Evolutionary conservation across 2,888 invertebrate genomes (phyloP), one percentile per base, ranked within the genome.

Genomic region (Amiota mariae): DNA sequence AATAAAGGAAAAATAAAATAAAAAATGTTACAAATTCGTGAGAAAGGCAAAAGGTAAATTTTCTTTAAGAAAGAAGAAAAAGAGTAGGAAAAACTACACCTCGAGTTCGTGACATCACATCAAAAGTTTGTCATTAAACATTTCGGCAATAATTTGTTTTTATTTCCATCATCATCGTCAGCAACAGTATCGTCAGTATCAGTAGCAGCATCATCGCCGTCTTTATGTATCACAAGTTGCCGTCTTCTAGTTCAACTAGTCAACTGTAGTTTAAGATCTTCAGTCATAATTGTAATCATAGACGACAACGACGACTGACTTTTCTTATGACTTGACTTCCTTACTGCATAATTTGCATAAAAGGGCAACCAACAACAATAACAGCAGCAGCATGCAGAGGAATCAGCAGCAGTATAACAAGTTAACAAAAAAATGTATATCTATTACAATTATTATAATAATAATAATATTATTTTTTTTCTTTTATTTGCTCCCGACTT

Each of bases 101-200:
- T 85, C 78, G 77, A 86, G 86, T 86, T 89, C 89, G 89, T 89
- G 89, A 89, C 87, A 87, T 86, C 87, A 82, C 88, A 89, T 89
- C 89, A 88, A 87, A 85, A 87, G 88, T 88, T 88, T 89, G 88
- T 89, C 89, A 88, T 89, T 89, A 89, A 84, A 83, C 82, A 87
- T 88, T 88, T 88, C 88, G 84, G 87, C 87, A 89, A 89, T 88
- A 88, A 88, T 88, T 87, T 88, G 84, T 87, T 82, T 85, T 86
- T 77, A 76, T 78, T 49, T 71, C 48, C 70, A 57, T 51, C 72
- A 20, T 48, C 57, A 71, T 48, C 24, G 6, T 76, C 51, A 11
- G n/a, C 54, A 12, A 10, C 54, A 51, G 59, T 24, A 59, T 36
- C 36, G n/a, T n/a, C n/a, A n/a, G n/a, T n/a, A n/a, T n/a, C n/a